These are phyloP conservation scores for Melanotaenia trifasciata DNA, from an alignment of 2,797 vertebrate genomes.

Conservation along the genomic window DNA sequence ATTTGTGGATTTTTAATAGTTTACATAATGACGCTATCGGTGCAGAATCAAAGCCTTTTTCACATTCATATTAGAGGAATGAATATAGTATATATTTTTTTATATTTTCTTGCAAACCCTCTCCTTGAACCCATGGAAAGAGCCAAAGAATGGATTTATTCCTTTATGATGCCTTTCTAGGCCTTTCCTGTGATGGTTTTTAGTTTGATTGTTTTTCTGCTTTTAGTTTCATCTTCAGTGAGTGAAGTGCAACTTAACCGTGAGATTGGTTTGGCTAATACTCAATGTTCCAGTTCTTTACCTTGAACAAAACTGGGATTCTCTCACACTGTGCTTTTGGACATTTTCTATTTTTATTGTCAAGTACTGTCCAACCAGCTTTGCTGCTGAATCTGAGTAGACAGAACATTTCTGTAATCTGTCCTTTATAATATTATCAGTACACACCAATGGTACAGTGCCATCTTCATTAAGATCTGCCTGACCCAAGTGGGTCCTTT, in stretches of 20 bases:
- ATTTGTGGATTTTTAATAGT: too few relatives aligned
- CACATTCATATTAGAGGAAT: too few relatives aligned
- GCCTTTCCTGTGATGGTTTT: too few relatives aligned
- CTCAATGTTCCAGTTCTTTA: slow-evolving; percentile 3
- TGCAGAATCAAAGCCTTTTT: too few relatives aligned
- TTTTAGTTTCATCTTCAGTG: not conserved
- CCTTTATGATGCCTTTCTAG: too few relatives aligned
- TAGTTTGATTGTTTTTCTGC: too few relatives aligned
- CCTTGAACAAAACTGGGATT: not conserved
- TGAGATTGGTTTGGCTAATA: not conserved
- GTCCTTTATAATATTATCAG: not conserved
- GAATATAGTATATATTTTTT: too few relatives aligned
- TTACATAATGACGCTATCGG: too few relatives aligned
- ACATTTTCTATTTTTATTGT: not conserved
- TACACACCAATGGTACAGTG: not conserved
- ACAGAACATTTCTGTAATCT: not conserved
- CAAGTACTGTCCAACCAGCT: not conserved
- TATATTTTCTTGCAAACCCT: too few relatives aligned
- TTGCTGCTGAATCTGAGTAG: not conserved
- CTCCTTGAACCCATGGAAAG: too few relatives aligned
- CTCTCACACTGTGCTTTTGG: not conserved
- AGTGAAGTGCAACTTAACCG: not conserved
- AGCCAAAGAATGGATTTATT: too few relatives aligned
- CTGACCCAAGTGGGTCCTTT: too few relatives aligned
- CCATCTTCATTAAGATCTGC: not conserved